Percentiles rank a stretch among this genome's conserved stretches.
Conservation (phyloP, 2,113 vertebrate species). For the Gnathonemus longibarbis region DNA sequence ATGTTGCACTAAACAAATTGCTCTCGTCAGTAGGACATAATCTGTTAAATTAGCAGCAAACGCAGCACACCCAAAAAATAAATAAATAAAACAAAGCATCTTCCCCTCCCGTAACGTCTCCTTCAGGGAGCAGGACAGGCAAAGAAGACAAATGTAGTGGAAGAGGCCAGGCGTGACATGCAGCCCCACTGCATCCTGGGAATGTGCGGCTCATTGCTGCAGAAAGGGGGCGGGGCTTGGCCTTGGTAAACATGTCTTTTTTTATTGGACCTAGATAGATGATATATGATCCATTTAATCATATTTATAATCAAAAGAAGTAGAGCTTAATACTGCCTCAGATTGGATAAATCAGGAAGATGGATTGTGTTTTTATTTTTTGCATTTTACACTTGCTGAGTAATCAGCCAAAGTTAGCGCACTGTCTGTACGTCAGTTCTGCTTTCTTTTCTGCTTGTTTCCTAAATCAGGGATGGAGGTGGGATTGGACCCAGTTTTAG, state of each 20-base stretch:
- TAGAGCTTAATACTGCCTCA: neutral
- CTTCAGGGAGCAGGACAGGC: neutral
- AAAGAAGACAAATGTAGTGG: neutral
- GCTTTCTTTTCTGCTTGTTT: neutral
- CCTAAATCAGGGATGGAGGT: neutral
- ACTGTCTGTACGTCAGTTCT: neutral
- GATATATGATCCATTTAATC: neutral
- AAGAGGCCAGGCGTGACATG: neutral
- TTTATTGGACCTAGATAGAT: neutral
- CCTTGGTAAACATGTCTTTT: neutral
- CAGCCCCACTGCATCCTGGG: conserved; percentile 1
- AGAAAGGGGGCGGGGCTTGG: neutral
- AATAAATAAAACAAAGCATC: neutral
- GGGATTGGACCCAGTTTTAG: neutral
- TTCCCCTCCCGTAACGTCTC: neutral
- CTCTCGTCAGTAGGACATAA: conserved; percentile 54
- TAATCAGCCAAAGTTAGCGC: neutral
- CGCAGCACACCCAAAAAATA: conserved; percentile 23
- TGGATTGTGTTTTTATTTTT: neutral
- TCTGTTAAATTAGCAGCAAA: conserved; percentile 56
- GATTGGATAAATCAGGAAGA: neutral
- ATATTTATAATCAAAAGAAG: neutral
- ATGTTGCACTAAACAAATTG: conserved; percentile 45
- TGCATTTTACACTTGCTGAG: neutral
- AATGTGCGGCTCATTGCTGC: neutral